phyloP scores from a whole-genome alignment of 2,797 vertebrate species.

The Sus cebifrons region DNA sequence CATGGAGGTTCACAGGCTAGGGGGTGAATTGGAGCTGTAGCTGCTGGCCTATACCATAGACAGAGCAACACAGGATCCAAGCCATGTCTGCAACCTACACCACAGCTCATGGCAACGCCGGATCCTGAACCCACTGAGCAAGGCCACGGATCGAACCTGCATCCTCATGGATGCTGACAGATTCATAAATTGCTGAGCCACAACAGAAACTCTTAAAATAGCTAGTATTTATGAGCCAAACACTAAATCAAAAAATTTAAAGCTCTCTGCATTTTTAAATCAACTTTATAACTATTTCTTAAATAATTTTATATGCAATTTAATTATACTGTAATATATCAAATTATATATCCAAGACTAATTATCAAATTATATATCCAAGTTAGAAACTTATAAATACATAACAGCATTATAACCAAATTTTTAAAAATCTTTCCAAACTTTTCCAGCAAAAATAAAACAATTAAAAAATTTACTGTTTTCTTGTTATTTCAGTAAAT shows the following conservation, averaged over 20 bases:
- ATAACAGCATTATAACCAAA: not conserved
- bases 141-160: too few relatives aligned
- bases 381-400: not conserved
- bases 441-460: not conserved
- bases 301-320: not conserved
- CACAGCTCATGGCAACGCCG: too few relatives aligned
- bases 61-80: too few relatives aligned
- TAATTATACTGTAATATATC: not conserved
- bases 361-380: not conserved
- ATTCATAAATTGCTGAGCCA: too few relatives aligned
- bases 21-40: too few relatives aligned
- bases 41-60: too few relatives aligned
- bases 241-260: not conserved
- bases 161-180: too few relatives aligned
- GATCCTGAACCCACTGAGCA: too few relatives aligned
- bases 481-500: not conserved
- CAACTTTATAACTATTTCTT: not conserved
- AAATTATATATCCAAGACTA: not conserved
- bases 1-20: too few relatives aligned
- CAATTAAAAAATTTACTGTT: not conserved
- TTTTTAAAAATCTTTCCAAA: not conserved
- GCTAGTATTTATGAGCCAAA: not conserved
- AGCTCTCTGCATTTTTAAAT: not conserved
- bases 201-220: too few relatives aligned
- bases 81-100: too few relatives aligned